These are phyloP conservation scores for Avahi laniger DNA, from an alignment of 2,797 vertebrate species.

Conservation along the genomic window DNA sequence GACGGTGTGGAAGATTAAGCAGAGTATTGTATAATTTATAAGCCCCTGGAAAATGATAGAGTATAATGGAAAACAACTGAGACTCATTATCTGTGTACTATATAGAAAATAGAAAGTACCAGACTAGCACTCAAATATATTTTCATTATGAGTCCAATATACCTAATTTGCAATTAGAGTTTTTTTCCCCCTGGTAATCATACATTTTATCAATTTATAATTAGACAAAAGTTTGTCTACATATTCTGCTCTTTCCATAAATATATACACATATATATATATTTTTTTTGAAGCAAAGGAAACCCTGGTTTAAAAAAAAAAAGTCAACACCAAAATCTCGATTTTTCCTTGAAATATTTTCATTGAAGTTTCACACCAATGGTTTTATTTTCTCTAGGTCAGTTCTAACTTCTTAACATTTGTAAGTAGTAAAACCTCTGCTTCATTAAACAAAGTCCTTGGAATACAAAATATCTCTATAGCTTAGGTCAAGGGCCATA, in stretches of 20 bases:
- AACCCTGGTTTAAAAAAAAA: not conserved
- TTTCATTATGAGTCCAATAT: conserved; percentile 6
- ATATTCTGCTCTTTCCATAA: not conserved
- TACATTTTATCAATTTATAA: not conserved
- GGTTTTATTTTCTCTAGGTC: conserved; percentile 50
- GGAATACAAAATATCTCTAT: conserved; percentile 26
- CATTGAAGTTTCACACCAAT: conserved; percentile 34
- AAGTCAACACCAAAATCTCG: not conserved
- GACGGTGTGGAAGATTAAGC: conserved; percentile 62
- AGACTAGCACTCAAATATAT: not conserved
- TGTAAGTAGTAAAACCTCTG: conserved; percentile 4
- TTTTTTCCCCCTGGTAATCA: not conserved
- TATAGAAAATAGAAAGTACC: conserved; percentile 17
- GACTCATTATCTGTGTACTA: conserved; percentile 48
- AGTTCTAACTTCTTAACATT: conserved; percentile 52
- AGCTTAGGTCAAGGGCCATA: not conserved
- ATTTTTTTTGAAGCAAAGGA: not conserved
- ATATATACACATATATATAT: not conserved
- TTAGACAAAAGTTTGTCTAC: not conserved
- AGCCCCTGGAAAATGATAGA: conserved; percentile 57
- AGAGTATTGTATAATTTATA: conserved; percentile 59
- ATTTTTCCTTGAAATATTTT: not conserved
- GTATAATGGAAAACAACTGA: conserved; percentile 28
- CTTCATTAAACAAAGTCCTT: conserved; percentile 46
- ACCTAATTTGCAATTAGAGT: conserved; percentile 33